Base-by-base conservation (phyloP, 2,888 invertebrate genomes). In the Cosmia pyralina region DNA sequence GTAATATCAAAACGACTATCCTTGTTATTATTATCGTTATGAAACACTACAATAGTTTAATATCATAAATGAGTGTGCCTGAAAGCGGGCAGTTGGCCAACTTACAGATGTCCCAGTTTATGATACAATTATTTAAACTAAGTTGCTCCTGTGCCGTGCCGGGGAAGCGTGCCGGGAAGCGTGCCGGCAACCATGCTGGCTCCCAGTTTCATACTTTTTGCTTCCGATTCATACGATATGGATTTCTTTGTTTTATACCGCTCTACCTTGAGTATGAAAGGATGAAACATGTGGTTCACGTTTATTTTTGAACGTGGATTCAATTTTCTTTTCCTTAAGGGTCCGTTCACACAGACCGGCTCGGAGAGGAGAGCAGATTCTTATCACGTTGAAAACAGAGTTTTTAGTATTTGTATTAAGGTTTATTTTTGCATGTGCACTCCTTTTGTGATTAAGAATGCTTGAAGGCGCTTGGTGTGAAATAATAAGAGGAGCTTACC, bases 41-140 rank as follows among this genome's bases (percentile, higher is more conserved):
- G 50, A 58, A 67, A 53, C 57, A 65, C 44, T 58, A 55, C 38
- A 62, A 22, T 59, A 65, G 52, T 72, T 65, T 71, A 67, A 63
- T 69, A 79, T 48, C 34, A 69, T 70, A 79, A 72, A 73, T 72
- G 60, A 72, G 57, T 58, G 50, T 46, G 34, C 48, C 58, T 48
- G 57, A 75, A 73, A 73, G 60, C 72, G 68, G 79, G 70, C 67
- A 34, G 57, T 63, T 41, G 64, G 84, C 83, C 83, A 87, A 86
- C 77, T 85, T 77, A 78, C 84, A 85, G 79, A 81, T 85, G 86
- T 78, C 75, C 73, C 71, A 81, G 83, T 81, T 82, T 72, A 84
- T 72, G 80, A 85, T 86, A 86, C 82, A 85, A 85, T 79, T 83
- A 86, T 85, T 85, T 82, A 79, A 85, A 85, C 79, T 84, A 82